These are phyloP conservation scores for Ctenoplectra terminalis DNA, from an alignment of 1,140 invertebrate species.

Conservation along the genomic window DNA sequence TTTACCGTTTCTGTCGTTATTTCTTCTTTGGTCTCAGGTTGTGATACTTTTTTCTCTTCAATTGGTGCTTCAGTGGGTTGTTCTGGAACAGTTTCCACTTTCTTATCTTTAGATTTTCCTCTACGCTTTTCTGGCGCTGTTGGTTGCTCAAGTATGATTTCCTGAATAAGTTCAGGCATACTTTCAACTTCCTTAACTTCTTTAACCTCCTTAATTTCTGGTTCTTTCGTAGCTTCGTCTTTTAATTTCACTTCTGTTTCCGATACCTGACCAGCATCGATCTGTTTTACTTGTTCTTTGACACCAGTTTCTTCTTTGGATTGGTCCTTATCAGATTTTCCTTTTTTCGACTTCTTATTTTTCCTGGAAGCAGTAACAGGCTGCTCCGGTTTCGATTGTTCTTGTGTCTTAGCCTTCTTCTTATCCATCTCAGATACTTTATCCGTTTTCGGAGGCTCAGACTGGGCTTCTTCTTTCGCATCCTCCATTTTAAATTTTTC, in stretches of 20 bases:
- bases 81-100: conserved; percentile 14
- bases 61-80: neutral
- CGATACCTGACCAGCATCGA: neutral
- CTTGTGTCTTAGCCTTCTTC: conserved; percentile 4
- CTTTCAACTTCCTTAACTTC: conserved; percentile 16
- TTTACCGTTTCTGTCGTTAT: neutral
- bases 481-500: conserved; percentile 24
- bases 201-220: conserved; percentile 6
- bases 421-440: neutral
- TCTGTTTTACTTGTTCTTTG: conserved; percentile 2
- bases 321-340: conserved; percentile 29
- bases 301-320: neutral
- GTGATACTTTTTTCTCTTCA: neutral
- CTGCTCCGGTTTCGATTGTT: conserved; percentile 28
- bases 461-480: neutral
- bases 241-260: neutral
- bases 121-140: conserved; percentile 25
- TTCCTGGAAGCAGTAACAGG: conserved; percentile 3
- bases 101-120: conserved; percentile 51
- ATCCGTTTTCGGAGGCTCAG: conserved; percentile 11
- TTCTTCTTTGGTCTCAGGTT: neutral
- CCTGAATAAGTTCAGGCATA: neutral
- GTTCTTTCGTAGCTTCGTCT: neutral
- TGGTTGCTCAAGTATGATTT: neutral
- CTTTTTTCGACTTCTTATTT: conserved; percentile 44